A percentile compares a stretch with the other conserved stretches of the same genome.
These are phyloP conservation scores for Parnassius apollo DNA, from an alignment of 2,888 invertebrate genomes.

Conservation along the genomic window DNA sequence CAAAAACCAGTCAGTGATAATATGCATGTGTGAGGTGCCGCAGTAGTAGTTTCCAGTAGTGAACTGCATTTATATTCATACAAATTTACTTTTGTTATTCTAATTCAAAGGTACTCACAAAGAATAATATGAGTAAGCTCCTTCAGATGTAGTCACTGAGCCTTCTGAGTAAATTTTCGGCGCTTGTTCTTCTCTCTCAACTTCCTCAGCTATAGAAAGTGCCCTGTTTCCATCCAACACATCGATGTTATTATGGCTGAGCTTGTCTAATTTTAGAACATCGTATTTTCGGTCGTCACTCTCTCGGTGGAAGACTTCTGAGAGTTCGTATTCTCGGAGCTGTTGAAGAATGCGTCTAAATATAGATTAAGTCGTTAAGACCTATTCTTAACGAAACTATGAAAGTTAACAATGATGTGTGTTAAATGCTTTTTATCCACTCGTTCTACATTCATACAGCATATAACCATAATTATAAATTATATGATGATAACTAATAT, in stretches of 20 bases:
- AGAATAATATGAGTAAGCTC: constrained; percentile 70
- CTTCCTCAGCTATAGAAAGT: constrained; percentile 89
- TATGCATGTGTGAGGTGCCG: too few species aligned
- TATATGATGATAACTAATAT: too few species aligned
- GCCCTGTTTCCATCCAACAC: constrained; percentile 86
- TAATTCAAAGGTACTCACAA: constrained; percentile 51
- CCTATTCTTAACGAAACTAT: too few species aligned
- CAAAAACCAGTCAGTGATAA: too few species aligned
- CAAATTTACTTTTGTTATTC: too few species aligned
- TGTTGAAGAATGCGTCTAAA: constrained; percentile 48
- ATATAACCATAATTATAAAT: too few species aligned
- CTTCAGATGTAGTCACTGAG: constrained; percentile 68
- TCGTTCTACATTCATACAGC: too few species aligned
- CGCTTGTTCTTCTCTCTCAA: constrained; percentile 86
- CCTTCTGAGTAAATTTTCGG: constrained; percentile 77
- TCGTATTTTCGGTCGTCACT: constrained; percentile 90
- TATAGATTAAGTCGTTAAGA: background rate
- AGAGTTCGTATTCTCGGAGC: constrained; percentile 93
- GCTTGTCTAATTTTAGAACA: constrained; percentile 83
- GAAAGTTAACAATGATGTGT: too few species aligned
- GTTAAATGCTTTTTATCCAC: too few species aligned
- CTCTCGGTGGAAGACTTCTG: constrained; percentile 91
- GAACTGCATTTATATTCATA: too few species aligned
- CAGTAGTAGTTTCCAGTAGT: too few species aligned
- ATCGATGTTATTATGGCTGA: constrained; percentile 80